A percentile compares a stretch with the other conserved stretches of the same genome.
Conservation (phyloP, 1,140 invertebrate genomes). For the Drosophila chauvacae region DNA sequence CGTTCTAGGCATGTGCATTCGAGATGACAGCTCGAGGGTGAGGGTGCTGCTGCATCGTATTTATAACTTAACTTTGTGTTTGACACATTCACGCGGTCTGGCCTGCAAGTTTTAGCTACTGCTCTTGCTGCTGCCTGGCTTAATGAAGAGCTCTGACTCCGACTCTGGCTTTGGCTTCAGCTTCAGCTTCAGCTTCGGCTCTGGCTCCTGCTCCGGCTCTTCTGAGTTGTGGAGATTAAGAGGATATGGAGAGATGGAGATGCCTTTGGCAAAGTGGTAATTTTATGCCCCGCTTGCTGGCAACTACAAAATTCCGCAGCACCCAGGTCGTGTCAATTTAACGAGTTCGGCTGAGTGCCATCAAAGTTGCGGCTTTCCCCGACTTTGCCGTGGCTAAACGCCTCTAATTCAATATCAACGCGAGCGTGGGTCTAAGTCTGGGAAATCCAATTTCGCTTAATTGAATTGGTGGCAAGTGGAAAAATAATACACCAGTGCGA, state of each 20-base stretch:
- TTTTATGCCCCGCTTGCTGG: slow-evolving; percentile 71
- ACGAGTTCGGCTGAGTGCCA: slow-evolving; percentile 60
- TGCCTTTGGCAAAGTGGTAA: slow-evolving; percentile 59
- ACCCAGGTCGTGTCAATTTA: slow-evolving; percentile 45
- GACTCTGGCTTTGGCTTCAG: neutral
- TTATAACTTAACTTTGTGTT: slow-evolving; percentile 82
- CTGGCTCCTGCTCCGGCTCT: neutral
- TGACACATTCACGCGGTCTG: slow-evolving; percentile 77
- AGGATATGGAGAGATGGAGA: neutral
- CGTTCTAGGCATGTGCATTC: slow-evolving; percentile 25
- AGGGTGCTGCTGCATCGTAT: slow-evolving; percentile 61
- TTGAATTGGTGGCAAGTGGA: slow-evolving; percentile 51
- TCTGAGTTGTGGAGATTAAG: slow-evolving; percentile 13
- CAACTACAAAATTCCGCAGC: slow-evolving; percentile 30
- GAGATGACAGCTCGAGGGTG: slow-evolving; percentile 33
- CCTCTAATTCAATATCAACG: slow-evolving; percentile 66
- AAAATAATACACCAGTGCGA: slow-evolving; percentile 3
- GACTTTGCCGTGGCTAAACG: slow-evolving; percentile 54
- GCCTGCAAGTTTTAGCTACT: slow-evolving; percentile 51
- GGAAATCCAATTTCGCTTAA: slow-evolving; percentile 66
- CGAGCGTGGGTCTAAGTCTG: slow-evolving; percentile 25
- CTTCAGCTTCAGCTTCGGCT: neutral
- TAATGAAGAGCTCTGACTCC: slow-evolving; percentile 57
- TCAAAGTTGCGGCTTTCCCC: slow-evolving; percentile 59
- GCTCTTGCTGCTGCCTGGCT: slow-evolving; percentile 41